phyloP scores from a whole-genome alignment of 2,797 vertebrate species.

The Carcharodon carcharias region DNA sequence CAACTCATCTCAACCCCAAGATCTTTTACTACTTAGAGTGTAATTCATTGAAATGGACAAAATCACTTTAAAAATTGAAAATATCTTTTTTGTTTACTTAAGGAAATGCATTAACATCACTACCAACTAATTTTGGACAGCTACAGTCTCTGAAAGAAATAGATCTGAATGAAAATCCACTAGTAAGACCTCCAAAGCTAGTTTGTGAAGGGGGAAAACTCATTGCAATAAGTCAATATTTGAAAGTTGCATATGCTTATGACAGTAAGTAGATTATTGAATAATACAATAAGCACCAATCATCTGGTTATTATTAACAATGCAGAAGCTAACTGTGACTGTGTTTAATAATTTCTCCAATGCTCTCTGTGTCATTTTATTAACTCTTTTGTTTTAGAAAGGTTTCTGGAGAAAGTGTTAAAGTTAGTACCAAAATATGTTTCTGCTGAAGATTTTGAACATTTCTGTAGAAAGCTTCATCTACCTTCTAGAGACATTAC shows the following conservation, averaged over 20 bases:
- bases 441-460: constrained; percentile 46
- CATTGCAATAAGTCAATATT: constrained; percentile 49
- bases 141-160: constrained; percentile 50
- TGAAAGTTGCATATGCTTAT: constrained; percentile 50
- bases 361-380: constrained; percentile 44
- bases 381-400: constrained; percentile 46
- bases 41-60: neutral
- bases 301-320: neutral
- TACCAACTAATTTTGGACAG: constrained; percentile 49
- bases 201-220: constrained; percentile 55
- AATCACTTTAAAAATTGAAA: constrained; percentile 7
- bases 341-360: neutral
- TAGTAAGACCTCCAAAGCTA: constrained; percentile 51
- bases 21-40: neutral
- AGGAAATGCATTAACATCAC: constrained; percentile 52
- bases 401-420: constrained; percentile 53
- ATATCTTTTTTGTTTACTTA: constrained; percentile 27
- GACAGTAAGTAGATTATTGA: constrained; percentile 51
- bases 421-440: constrained; percentile 50
- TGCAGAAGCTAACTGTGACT: neutral
- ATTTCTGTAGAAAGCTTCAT: constrained; percentile 55
- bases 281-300: neutral
- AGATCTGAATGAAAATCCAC: constrained; percentile 53
- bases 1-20: neutral
- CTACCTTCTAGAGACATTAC: constrained; percentile 39